Conservation (phyloP, 35 echinoderm and acorn worm species). For the Acanthaster planci region DNA sequence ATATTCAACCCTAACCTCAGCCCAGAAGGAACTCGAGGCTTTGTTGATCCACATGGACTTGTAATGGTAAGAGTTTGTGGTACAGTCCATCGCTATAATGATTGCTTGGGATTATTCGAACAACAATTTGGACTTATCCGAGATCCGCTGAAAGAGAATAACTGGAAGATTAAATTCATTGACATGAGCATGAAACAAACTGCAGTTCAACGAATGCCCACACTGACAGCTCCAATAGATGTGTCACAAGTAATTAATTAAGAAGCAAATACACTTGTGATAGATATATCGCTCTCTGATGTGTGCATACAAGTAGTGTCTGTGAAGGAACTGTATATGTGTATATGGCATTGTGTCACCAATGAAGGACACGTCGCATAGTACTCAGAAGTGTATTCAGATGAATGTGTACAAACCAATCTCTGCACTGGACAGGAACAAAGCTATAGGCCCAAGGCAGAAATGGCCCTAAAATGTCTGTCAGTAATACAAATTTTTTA, state of each 20-base stretch:
- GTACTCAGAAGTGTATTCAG: too few species aligned
- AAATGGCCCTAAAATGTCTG: too few species aligned
- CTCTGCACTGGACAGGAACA: too few species aligned
- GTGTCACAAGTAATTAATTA: background rate
- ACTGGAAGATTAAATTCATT: conserved; percentile 42
- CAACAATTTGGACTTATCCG: conserved; percentile 41
- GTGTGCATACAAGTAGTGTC: too few species aligned
- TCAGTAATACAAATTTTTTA: too few species aligned
- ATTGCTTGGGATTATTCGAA: conserved; percentile 14
- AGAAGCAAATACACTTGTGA: too few species aligned
- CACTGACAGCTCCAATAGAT: background rate
- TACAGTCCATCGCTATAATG: conserved; percentile 5
- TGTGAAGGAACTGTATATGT: too few species aligned
- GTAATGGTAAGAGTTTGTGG: conserved; percentile 34
- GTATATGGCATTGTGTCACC: too few species aligned
- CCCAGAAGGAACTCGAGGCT: background rate
- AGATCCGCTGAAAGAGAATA: conserved; percentile 29
- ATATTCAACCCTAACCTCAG: conserved; percentile 18
- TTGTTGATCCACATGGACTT: conserved; percentile 25
- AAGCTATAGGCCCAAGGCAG: too few species aligned
- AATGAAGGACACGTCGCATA: too few species aligned
- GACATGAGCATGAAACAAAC: conserved; percentile 13
- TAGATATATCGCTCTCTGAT: too few species aligned
- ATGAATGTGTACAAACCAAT: too few species aligned
- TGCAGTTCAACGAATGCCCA: background rate